Percentiles rank a stretch among this genome's conserved stretches.
Conservation (phyloP, 2,797 vertebrate species). For the Ctenopoma multispine region DNA sequence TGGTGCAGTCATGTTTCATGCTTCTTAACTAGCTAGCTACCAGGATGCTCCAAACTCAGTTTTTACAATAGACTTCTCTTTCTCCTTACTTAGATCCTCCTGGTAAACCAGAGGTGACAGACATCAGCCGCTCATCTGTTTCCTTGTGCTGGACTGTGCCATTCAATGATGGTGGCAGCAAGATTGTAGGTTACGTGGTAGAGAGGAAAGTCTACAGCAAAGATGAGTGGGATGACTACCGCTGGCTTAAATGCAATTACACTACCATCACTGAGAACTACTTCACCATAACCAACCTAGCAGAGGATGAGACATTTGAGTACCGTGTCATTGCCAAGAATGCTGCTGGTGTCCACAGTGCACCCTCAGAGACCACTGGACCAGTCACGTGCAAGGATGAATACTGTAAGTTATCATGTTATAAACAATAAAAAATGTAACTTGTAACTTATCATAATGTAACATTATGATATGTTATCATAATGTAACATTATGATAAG, state of each 20-base stretch:
- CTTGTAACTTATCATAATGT: no score
- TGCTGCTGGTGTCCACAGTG: slow-evolving; percentile 93
- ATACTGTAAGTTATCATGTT: slow-evolving; percentile 97
- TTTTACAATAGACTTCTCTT: neutral
- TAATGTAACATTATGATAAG: no score
- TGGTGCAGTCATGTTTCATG: no score
- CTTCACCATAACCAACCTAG: slow-evolving; percentile 92
- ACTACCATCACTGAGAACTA: slow-evolving; percentile 94
- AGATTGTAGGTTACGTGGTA: slow-evolving; percentile 93
- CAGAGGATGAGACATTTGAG: slow-evolving; percentile 92
- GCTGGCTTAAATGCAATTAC: slow-evolving; percentile 99
- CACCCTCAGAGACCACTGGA: slow-evolving; percentile 93
- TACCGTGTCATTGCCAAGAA: slow-evolving; percentile 96
- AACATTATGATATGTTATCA: no score
- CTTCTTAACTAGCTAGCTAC: no score
- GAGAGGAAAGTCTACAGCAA: slow-evolving; percentile 91
- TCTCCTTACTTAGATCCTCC: slow-evolving; percentile 87
- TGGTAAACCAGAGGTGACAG: slow-evolving; percentile 94
- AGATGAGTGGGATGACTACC: slow-evolving; percentile 90
- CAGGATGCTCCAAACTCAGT: neutral
- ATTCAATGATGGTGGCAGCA: slow-evolving; percentile 94
- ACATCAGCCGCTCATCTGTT: slow-evolving; percentile 92
- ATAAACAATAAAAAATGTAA: no score
- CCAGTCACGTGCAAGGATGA: slow-evolving; percentile 96
- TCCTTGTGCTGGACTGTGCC: slow-evolving; percentile 94